Conservation (phyloP, 2,797 vertebrate species). For the Galagoides demidoff region DNA sequence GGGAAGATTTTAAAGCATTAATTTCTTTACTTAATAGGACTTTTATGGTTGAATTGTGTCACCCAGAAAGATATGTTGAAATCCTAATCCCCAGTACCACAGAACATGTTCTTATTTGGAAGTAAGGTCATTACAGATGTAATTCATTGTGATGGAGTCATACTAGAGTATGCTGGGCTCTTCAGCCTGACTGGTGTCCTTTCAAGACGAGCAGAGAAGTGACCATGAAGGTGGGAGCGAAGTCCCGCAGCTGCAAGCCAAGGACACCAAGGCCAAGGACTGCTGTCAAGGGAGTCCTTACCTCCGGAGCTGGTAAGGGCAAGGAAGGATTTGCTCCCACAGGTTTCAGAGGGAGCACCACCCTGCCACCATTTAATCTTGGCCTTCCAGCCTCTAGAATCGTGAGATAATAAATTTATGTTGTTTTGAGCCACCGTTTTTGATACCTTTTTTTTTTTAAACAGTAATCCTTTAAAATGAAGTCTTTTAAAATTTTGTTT, state of each 20-base stretch:
- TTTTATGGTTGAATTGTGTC: not conserved
- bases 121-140: not conserved
- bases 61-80: not conserved
- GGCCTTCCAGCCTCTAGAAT: not conserved
- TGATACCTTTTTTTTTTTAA: not conserved
- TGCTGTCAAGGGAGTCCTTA: too few species aligned
- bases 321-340: not conserved
- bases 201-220: not conserved
- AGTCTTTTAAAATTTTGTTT: not conserved
- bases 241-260: not conserved
- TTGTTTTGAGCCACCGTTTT: not conserved
- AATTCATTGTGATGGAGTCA: not conserved
- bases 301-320: not conserved
- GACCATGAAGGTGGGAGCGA: not conserved
- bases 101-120: not conserved
- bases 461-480: not conserved
- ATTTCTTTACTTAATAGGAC: not conserved
- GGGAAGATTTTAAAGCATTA: not conserved
- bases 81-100: not conserved
- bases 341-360: not conserved
- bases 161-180: not conserved
- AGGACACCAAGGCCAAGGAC: not conserved
- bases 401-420: not conserved
- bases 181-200: not conserved
- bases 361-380: not conserved